Percentiles rank a stretch among this genome's conserved stretches.
These are phyloP conservation scores for Aphaenogaster rudis DNA, from an alignment of 1,140 invertebrate genomes.

Conservation along the genomic window DNA sequence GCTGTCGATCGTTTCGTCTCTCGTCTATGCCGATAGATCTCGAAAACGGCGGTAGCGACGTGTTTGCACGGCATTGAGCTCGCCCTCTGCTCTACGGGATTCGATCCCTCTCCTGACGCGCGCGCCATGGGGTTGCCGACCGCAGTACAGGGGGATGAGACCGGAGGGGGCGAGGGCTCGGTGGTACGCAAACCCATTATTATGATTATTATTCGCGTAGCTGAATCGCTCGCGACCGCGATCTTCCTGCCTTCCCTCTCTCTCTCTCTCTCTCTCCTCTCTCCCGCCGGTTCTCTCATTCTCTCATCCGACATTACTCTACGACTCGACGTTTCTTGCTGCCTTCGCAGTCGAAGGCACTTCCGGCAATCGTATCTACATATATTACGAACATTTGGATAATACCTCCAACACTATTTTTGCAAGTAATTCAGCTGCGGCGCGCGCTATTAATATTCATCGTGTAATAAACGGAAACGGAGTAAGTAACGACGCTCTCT, in stretches of 20 bases:
- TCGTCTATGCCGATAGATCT: conserved; percentile 55
- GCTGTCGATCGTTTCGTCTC: conserved; percentile 61
- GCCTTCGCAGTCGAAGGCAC: background rate
- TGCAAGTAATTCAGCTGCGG: background rate
- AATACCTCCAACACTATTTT: background rate
- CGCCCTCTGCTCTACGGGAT: conserved; percentile 32
- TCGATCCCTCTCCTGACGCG: conserved; percentile 35
- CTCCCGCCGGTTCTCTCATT: background rate
- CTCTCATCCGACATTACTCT: background rate
- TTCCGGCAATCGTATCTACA: background rate
- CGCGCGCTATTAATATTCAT: background rate
- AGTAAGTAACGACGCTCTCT: no score
- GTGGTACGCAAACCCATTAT: conserved; percentile 79
- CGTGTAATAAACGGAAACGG: background rate
- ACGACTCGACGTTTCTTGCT: background rate
- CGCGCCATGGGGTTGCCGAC: conserved; percentile 52
- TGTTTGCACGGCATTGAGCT: conserved; percentile 72
- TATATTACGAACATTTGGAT: background rate
- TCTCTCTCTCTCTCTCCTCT: background rate
- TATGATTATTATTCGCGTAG: conserved; percentile 75
- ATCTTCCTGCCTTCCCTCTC: background rate
- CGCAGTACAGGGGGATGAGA: conserved; percentile 33
- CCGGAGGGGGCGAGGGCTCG: conserved; percentile 37
- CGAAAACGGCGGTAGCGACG: conserved; percentile 29
- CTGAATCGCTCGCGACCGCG: conserved; percentile 37